These are phyloP conservation scores for Leucophora obtusa DNA, from an alignment of 2,888 invertebrate species.

Conservation along the genomic window DNA sequence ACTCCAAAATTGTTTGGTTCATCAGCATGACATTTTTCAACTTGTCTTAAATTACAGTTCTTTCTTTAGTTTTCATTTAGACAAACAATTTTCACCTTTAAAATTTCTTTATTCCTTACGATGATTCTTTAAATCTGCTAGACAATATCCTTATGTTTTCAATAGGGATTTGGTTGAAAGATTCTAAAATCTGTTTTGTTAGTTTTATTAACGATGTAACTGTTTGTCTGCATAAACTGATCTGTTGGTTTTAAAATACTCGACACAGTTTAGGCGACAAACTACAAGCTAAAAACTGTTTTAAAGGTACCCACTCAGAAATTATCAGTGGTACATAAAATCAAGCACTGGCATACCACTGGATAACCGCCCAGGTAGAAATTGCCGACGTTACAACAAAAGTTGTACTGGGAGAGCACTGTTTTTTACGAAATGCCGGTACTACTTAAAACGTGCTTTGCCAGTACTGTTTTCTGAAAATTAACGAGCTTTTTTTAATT, in stretches of 20 bases:
- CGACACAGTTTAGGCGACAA: slow-evolving; percentile 23
- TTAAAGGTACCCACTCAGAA: too few relatives aligned
- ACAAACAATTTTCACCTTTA: slow-evolving; percentile 42
- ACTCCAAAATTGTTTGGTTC: background rate
- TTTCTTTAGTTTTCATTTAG: slow-evolving; percentile 1
- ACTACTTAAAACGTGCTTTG: too few relatives aligned
- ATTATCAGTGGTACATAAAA: too few relatives aligned
- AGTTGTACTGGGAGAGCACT: too few relatives aligned
- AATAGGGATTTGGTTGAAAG: slow-evolving; percentile 4
- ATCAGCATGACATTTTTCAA: slow-evolving; percentile 10
- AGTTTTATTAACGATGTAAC: background rate
- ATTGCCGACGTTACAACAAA: too few relatives aligned
- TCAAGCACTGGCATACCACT: too few relatives aligned
- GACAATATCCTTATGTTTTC: slow-evolving; percentile 15
- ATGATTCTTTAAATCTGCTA: slow-evolving; percentile 2
- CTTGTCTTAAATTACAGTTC: slow-evolving; percentile 7
- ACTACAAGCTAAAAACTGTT: background rate
- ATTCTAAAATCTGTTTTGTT: slow-evolving; percentile 8
- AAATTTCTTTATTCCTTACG: slow-evolving; percentile 20
- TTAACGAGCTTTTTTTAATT: too few relatives aligned
- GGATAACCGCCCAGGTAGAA: too few relatives aligned
- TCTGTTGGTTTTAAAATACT: background rate
- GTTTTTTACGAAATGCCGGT: too few relatives aligned
- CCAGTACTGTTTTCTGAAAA: too few relatives aligned
- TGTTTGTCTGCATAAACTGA: background rate